Percentiles rank a stretch among this genome's conserved stretches.
Conservation (phyloP, 2,888 invertebrate species). For the Tetranychus piercei region DNA sequence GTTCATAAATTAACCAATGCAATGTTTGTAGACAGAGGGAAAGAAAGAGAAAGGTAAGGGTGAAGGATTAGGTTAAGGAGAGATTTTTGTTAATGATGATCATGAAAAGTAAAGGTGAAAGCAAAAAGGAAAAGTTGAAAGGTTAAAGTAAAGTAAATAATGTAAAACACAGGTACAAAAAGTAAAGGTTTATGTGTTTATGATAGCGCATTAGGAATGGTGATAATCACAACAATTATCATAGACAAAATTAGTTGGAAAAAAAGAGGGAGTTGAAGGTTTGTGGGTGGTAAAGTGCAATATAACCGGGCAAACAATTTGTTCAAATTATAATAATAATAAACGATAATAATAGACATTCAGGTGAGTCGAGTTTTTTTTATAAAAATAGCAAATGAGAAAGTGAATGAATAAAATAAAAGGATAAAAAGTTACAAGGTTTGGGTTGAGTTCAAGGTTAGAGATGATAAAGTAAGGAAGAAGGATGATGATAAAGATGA, state of each 20-base stretch:
- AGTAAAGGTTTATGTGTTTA: not conserved
- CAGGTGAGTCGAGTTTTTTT: too few species aligned
- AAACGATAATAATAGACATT: too few species aligned
- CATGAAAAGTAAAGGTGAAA: not conserved
- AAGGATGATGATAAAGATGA: conserved; percentile 5
- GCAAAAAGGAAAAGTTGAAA: not conserved
- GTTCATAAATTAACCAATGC: too few species aligned
- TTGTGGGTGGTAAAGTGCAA: too few species aligned
- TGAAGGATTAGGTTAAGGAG: not conserved
- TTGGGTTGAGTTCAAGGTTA: not conserved
- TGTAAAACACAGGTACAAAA: not conserved
- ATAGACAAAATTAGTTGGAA: not conserved
- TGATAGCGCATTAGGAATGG: not conserved
- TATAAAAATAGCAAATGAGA: too few species aligned
- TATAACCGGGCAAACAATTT: too few species aligned
- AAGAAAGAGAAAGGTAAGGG: not conserved
- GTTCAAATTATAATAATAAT: too few species aligned
- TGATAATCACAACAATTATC: not conserved
- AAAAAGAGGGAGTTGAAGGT: not conserved
- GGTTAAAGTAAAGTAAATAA: not conserved
- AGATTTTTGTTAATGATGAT: conserved; percentile 3
- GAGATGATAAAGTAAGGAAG: not conserved
- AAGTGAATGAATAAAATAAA: too few species aligned
- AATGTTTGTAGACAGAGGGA: not conserved
- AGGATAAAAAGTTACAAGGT: not conserved